These are phyloP conservation scores for Amphiprion percula DNA, from an alignment of 2,113 vertebrate species.

Conservation along the genomic window DNA sequence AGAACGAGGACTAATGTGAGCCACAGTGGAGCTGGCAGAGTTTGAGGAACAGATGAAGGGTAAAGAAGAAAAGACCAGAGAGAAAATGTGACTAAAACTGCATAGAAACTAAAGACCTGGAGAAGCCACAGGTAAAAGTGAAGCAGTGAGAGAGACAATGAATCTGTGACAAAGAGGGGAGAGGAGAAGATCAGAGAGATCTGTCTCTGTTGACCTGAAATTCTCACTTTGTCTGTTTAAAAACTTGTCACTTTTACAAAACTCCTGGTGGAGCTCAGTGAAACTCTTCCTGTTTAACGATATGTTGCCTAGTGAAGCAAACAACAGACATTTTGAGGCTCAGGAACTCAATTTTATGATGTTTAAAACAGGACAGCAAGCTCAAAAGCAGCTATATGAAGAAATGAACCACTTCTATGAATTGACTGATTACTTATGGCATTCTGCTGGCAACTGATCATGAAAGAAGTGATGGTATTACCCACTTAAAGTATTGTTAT, in stretches of 20 bases:
- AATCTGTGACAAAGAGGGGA: too few relatives aligned
- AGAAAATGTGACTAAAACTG: background rate
- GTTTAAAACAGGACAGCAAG: background rate
- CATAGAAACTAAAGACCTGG: too few relatives aligned
- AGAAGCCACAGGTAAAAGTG: too few relatives aligned
- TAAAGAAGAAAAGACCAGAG: background rate
- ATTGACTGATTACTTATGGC: background rate
- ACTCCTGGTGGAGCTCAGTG: background rate
- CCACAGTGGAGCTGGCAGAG: background rate
- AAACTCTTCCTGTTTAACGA: background rate
- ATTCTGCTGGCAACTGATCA: background rate
- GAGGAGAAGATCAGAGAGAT: too few relatives aligned
- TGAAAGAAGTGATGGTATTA: background rate
- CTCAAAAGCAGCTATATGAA: background rate
- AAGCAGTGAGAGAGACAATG: too few relatives aligned
- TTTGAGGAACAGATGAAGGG: background rate
- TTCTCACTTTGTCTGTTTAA: background rate
- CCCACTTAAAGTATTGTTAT: too few relatives aligned
- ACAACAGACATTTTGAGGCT: background rate
- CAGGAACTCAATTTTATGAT: background rate
- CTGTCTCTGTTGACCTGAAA: background rate
- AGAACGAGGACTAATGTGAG: background rate
- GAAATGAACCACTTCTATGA: background rate
- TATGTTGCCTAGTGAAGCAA: background rate
- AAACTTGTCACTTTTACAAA: background rate